Base-by-base conservation (phyloP, 2,113 vertebrate species). In the Amazona vittata region DNA sequence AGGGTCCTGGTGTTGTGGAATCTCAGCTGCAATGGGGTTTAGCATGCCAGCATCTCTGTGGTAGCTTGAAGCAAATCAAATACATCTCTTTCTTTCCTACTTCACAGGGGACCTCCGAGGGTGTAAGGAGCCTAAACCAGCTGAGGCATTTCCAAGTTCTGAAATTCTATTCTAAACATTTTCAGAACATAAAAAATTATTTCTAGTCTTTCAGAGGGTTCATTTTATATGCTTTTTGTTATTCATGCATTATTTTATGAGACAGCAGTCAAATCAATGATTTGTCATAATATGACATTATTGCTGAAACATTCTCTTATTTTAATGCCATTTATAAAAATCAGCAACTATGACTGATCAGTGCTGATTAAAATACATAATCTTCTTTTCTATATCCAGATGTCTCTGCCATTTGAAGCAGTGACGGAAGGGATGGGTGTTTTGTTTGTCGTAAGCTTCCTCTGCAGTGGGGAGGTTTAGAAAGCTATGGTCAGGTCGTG, bases 311-410 rank as follows among this genome's bases (percentile, higher is more conserved):
- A 57, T 69, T 89, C 53, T 37, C 79, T 82, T 94, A 92, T 85
- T 92, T 96, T 92, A 91, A 87, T 82, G 75, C 16, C 78, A 87
- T 94, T 92, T 96, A 81, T 93, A 94, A 95, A 94, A 96, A 86
- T 9, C 93, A 90, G 70, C 57, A 78, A 35, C 90, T 91, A 57
- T 19, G 12, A 63, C 82, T 79, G 90, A 93, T 92, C 82, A 62
- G 78, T 18, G 3, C 78, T 75, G 89, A 88, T 96, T 90, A 75
- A 96, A 82, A 78, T 7, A 67, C 37, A 85, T 67, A n/a, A 68
- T 63, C 77, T 87, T 50, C 65, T 78, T 52, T 70, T 59, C 78
- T 39, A 9, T 33, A 37, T 35, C 70, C 91, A 96, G 91, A 62
- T 90, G 94, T 59, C 85, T 37, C 12, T 63, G 70, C 62, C 3